Evolutionary conservation across 1,140 invertebrate genomes (phyloP).

Genomic region (Chelonus insularis): DNA sequence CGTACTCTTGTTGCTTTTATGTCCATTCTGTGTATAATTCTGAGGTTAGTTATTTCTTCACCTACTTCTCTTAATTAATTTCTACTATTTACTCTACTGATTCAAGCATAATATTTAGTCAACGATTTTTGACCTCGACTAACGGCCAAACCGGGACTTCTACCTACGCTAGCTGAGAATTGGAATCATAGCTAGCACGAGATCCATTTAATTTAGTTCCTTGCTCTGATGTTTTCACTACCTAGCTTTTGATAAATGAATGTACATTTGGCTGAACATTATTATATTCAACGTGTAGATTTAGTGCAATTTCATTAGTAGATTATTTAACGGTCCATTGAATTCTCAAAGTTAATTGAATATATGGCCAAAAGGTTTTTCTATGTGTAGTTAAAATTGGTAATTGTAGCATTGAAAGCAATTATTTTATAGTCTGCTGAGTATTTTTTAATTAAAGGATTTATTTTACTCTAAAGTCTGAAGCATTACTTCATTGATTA

Average conservation of each 20-base stretch:
- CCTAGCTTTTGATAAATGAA: slow-evolving; percentile 13
- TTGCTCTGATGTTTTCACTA: slow-evolving; percentile 24
- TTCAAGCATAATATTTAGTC: slow-evolving; percentile 45
- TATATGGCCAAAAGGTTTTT: too few relatives aligned
- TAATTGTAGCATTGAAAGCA: too few relatives aligned
- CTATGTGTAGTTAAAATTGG: too few relatives aligned
- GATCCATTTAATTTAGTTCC: slow-evolving; percentile 21
- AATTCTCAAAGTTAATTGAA: too few relatives aligned
- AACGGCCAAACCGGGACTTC: slow-evolving; percentile 10
- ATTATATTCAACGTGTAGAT: not conserved
- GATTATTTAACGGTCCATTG: too few relatives aligned
- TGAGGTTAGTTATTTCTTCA: slow-evolving; percentile 4
- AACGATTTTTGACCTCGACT: slow-evolving; percentile 36
- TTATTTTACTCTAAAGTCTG: too few relatives aligned
- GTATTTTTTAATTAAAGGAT: too few relatives aligned
- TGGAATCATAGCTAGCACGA: slow-evolving; percentile 3
- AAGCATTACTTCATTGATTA: too few relatives aligned
- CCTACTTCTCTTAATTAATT: slow-evolving; percentile 40
- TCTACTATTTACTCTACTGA: slow-evolving; percentile 42
- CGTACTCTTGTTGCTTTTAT: not conserved
- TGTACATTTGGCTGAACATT: not conserved
- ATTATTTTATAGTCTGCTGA: too few relatives aligned
- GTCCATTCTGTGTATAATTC: not conserved
- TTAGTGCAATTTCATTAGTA: not conserved
- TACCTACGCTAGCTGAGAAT: not conserved